Conservation (phyloP, 2,888 invertebrate genomes). For the Drosophila trichaetosa region DNA sequence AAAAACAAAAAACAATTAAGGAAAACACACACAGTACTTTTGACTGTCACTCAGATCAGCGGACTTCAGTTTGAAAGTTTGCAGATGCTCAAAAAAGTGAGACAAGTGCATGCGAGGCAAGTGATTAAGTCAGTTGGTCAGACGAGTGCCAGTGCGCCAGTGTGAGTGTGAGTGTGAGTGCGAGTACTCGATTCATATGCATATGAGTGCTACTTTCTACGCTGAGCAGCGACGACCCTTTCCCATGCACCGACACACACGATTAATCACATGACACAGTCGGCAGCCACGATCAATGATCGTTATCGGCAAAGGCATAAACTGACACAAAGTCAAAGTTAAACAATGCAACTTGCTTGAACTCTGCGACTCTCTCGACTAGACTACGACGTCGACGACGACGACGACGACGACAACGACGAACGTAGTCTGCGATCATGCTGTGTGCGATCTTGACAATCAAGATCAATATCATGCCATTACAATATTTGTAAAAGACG, state of each 20-base stretch:
- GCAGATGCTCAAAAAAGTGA: conserved; percentile 47
- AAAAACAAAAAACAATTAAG: neutral
- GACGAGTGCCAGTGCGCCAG: conserved; percentile 9
- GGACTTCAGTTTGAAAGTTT: conserved; percentile 54
- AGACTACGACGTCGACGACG: conserved; percentile 31
- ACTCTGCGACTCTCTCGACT: conserved; percentile 49
- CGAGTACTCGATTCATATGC: conserved; percentile 55
- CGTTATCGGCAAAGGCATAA: conserved; percentile 61
- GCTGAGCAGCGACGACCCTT: conserved; percentile 43
- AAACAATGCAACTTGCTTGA: conserved; percentile 75
- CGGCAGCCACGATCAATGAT: conserved; percentile 69
- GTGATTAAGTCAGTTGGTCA: conserved; percentile 33
- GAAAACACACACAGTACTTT: conserved; percentile 7
- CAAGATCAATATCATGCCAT: conserved; percentile 76
- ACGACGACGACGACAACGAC: conserved; percentile 26
- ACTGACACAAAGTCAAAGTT: conserved; percentile 77
- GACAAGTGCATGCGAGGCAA: conserved; percentile 54
- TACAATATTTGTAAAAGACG: conserved; percentile 77
- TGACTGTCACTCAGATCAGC: conserved; percentile 46
- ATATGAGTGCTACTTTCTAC: conserved; percentile 78
- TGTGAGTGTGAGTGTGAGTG: conserved; percentile 1
- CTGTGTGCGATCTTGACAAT: conserved; percentile 79
- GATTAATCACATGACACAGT: conserved; percentile 71
- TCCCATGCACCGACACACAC: conserved; percentile 71
- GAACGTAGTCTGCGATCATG: conserved; percentile 55